Conservation (phyloP, 2,888 invertebrate genomes). For the Steromphala cineraria region DNA sequence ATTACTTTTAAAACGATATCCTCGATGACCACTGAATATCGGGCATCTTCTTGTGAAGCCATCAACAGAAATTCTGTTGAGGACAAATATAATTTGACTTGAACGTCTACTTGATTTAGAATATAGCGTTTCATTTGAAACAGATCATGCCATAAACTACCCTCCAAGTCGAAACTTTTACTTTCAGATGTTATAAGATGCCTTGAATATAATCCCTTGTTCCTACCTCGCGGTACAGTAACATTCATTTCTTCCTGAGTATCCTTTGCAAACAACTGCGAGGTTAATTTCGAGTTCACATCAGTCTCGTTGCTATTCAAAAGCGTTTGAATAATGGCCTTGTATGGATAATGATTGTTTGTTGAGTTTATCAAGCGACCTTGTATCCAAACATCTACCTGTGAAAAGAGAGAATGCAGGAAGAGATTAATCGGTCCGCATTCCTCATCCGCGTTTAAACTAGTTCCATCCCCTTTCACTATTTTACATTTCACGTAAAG, state of each 20-base stretch:
- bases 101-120: constrained; percentile 26
- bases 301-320: neutral
- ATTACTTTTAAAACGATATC: neutral
- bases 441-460: neutral
- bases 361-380: neutral
- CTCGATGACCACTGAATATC: neutral
- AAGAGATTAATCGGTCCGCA: neutral
- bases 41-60: neutral
- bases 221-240: neutral
- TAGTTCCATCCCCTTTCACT: neutral
- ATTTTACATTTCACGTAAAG: neutral
- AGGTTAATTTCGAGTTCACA: no score
- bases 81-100: constrained; percentile 19
- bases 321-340: neutral
- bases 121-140: constrained; percentile 27
- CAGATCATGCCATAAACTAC: constrained; percentile 24
- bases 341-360: neutral
- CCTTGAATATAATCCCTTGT: constrained; percentile 14
- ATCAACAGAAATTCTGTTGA: constrained; percentile 21
- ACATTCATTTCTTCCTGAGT: no score
- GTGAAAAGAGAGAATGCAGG: neutral
- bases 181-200: constrained; percentile 3
- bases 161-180: constrained; percentile 26
- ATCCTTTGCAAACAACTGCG: no score
- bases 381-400: neutral